Percentiles rank a stretch among this genome's conserved stretches.
Conservation (phyloP, 2,888 invertebrate species). For the Clivina fossor region DNA sequence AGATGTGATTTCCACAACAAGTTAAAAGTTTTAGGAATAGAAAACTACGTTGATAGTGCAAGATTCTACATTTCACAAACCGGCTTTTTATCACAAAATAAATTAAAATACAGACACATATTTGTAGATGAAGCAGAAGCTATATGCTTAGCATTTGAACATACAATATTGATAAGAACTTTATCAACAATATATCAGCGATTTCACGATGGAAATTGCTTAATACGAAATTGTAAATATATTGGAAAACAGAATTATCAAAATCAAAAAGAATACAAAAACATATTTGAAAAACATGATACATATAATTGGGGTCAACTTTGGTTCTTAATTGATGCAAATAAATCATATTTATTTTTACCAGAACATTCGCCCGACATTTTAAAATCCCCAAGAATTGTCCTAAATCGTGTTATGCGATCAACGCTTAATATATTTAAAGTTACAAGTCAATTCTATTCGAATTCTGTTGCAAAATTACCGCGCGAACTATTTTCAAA, state of each 20-base stretch:
- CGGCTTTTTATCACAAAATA: conserved; percentile 45
- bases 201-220: conserved; percentile 47
- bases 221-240: conserved; percentile 38
- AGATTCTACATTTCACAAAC: conserved; percentile 47
- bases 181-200: conserved; percentile 43
- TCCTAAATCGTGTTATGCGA: conserved; percentile 48
- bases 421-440: conserved; percentile 48
- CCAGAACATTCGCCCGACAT: conserved; percentile 48
- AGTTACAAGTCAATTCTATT: conserved; percentile 48
- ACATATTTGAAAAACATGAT: conserved; percentile 38
- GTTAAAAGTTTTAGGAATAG: conserved; percentile 43
- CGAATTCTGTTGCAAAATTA: conserved; percentile 45
- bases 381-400: conserved; percentile 46
- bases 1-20: conserved; percentile 47
- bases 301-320: conserved; percentile 46
- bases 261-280: conserved; percentile 28
- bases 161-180: conserved; percentile 45
- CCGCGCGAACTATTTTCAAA: conserved; percentile 40
- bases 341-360: conserved; percentile 49
- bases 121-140: conserved; percentile 52
- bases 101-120: conserved; percentile 48
- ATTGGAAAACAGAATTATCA: conserved; percentile 26
- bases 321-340: conserved; percentile 51
- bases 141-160: conserved; percentile 47
- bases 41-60: conserved; percentile 46